A percentile compares a stretch with the other conserved stretches of the same genome.
Conservation (phyloP, 2,888 invertebrate genomes). For the Archips xylosteana region DNA sequence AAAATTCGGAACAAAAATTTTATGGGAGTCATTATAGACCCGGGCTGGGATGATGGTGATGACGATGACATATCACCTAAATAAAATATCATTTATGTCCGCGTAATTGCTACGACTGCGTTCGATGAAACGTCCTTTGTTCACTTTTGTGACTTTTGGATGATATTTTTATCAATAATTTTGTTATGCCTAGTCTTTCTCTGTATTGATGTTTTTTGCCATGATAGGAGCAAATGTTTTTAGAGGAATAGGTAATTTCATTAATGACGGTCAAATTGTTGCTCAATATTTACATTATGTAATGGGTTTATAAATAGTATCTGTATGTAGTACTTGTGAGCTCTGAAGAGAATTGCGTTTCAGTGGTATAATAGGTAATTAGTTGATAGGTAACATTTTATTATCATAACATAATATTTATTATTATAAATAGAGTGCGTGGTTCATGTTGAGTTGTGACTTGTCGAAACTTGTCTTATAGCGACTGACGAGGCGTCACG, state of each 20-base stretch:
- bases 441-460: too few relatives aligned
- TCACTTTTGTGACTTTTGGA: background rate
- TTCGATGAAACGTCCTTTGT: background rate
- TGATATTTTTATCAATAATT: background rate
- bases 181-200: background rate
- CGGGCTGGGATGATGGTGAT: too few relatives aligned
- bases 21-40: too few relatives aligned
- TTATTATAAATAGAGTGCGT: too few relatives aligned
- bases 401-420: too few relatives aligned
- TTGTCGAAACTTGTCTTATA: too few relatives aligned
- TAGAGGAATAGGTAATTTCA: background rate
- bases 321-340: too few relatives aligned
- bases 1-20: too few relatives aligned
- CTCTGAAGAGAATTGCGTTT: background rate
- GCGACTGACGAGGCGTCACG: too few relatives aligned
- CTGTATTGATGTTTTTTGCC: background rate
- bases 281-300: background rate
- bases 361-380: background rate
- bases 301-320: background rate
- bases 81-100: background rate
- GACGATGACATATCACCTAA: background rate
- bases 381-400: background rate
- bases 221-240: background rate
- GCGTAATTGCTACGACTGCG: background rate
- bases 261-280: background rate